Conservation (phyloP, 2,113 vertebrate genomes). For the Isurus oxyrinchus region DNA sequence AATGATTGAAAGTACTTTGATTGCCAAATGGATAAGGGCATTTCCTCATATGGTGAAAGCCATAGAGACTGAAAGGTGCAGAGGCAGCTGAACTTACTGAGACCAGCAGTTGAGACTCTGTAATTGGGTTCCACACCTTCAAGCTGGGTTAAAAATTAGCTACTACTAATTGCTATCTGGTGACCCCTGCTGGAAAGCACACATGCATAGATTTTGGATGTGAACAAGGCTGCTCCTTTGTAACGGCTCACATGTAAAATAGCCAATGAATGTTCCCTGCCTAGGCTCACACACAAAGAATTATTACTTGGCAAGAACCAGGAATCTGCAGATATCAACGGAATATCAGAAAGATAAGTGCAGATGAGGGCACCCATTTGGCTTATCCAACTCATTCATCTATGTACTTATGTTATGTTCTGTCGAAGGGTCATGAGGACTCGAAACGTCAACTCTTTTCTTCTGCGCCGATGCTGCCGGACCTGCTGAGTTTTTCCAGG, state of each 20-base stretch:
- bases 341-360: not conserved
- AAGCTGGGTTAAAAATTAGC: not conserved
- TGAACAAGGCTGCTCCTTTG: not conserved
- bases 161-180: conserved; percentile 20
- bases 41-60: not conserved
- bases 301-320: not conserved
- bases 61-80: not conserved
- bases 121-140: not conserved
- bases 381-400: not conserved
- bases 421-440: too few species aligned
- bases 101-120: not conserved
- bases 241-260: not conserved
- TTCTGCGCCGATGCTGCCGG: too few species aligned
- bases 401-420: too few species aligned
- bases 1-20: not conserved
- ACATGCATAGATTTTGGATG: not conserved
- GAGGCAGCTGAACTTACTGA: not conserved
- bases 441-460: too few species aligned
- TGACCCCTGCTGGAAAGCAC: conserved; percentile 29
- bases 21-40: not conserved
- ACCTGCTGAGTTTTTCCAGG: too few species aligned
- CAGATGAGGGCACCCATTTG: not conserved
- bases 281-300: not conserved
- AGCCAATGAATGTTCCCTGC: not conserved
- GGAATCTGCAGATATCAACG: not conserved